Evolutionary conservation across 30 jellyfish, hydroid and myxozoan genomes (phyloP).

Genomic region (Pelagia noctiluca): DNA sequence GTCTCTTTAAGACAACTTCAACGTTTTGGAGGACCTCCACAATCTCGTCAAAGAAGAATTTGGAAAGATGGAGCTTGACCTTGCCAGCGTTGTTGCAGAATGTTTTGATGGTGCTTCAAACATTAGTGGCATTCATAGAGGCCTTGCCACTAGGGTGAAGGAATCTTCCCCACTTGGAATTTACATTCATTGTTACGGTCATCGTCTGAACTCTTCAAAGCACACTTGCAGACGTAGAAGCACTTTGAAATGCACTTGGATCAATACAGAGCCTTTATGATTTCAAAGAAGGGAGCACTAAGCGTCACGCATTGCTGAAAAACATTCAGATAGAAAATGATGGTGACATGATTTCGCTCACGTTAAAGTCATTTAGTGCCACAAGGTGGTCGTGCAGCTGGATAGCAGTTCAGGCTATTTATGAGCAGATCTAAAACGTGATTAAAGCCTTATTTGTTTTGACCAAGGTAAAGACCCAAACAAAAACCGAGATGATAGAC

Average conservation of each 20-base stretch:
- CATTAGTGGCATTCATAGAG: constrained; percentile 58
- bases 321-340: constrained; percentile 32
- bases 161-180: constrained; percentile 51
- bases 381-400: constrained; percentile 71
- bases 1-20: constrained; percentile 29
- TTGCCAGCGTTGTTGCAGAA: constrained; percentile 27
- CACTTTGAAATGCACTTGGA: constrained; percentile 64
- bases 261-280: constrained; percentile 46
- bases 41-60: constrained; percentile 41
- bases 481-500: constrained; percentile 25
- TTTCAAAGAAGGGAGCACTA: constrained; percentile 57
- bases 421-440: constrained; percentile 47
- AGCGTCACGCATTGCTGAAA: constrained; percentile 63
- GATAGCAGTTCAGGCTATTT: constrained; percentile 44
- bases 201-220: constrained; percentile 58
- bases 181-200: constrained; percentile 49
- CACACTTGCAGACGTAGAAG: constrained; percentile 54
- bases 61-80: constrained; percentile 10
- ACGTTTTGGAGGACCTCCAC: constrained; percentile 14
- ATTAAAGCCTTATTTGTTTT: constrained; percentile 30
- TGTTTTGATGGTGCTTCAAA: constrained; percentile 57
- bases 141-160: constrained; percentile 61
- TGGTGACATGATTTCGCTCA: constrained; percentile 7
- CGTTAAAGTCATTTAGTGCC: constrained; percentile 51
- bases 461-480: constrained; percentile 37